These are phyloP conservation scores for Melanogrammus aeglefinus DNA, from an alignment of 2,797 vertebrate genomes.

Conservation along the genomic window DNA sequence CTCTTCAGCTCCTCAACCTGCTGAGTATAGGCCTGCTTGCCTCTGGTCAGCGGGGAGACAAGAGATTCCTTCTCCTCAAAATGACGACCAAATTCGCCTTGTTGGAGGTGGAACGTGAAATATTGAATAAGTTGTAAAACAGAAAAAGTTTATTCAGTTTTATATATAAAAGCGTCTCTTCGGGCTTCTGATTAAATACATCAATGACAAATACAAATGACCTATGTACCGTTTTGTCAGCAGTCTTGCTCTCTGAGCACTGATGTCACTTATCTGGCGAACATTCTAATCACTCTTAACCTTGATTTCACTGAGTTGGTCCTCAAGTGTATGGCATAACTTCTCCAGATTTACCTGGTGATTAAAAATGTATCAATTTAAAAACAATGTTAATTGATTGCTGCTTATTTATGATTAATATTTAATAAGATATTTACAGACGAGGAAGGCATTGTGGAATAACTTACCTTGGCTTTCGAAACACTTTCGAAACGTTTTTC, in stretches of 20 bases:
- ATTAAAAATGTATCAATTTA: neutral
- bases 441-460: neutral
- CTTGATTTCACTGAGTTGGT: conserved; percentile 73
- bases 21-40: conserved; percentile 65
- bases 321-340: conserved; percentile 71
- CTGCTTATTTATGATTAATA: too few species aligned
- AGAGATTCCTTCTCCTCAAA: conserved; percentile 71
- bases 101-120: neutral
- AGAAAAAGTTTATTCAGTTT: neutral
- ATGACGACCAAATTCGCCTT: conserved; percentile 24
- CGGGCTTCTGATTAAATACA: neutral
- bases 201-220: neutral
- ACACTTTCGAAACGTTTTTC: too few species aligned
- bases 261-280: conserved; percentile 70
- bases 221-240: conserved; percentile 60
- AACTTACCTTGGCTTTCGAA: neutral
- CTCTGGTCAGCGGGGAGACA: conserved; percentile 62
- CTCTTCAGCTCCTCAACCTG: conserved; percentile 66
- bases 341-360: conserved; percentile 75
- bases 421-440: neutral
- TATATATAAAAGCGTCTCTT: neutral
- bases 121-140: too few species aligned
- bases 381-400: neutral
- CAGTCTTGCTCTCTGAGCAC: conserved; percentile 68
- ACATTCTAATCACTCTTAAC: conserved; percentile 72